Evolutionary conservation across 2,113 vertebrate species (phyloP), one percentile per base, ranked within the genome.

Genomic region (Myrmecophaga tridactyla): DNA sequence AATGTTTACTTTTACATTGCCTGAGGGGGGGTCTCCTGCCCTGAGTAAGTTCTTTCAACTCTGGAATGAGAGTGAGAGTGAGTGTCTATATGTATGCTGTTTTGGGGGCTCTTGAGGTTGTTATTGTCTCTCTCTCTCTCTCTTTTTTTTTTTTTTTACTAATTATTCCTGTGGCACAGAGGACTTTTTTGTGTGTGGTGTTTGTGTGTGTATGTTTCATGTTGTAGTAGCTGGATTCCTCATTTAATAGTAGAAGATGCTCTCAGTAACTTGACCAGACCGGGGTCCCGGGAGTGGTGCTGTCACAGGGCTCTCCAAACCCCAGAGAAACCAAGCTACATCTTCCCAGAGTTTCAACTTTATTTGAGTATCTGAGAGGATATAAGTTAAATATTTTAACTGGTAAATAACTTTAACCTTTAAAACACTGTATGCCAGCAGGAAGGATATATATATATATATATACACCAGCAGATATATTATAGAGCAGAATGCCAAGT

Each of bases 351-450:
- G 4, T 31, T 41, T 92, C 17, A 80, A 8, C 83, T 89, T 92
- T 53, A 69, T 85, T 92, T 89, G 58, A 90, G 39, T 80, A 84
- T 72, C 41, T 43, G 31, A 51, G 14, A 29, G 25, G 21, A 62
- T 60, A 89, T 72, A 90, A n/a, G 20, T 70, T 78, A 78, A 92
- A 4, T 53, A 86, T 82, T 86, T 84, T 78, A 83, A 90, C 18
- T 80, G n/a, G 17, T 39, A 83, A 90, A 21, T 88, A 67, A 13
- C 20, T 70, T 69, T 39, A 93, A 73, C 46, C 25, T 17, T 86
- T 86, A 29, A 90, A 65, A 56, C 53, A 56, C 5, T 56, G 53
- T 20, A 20, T 56, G 53, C 53, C 53, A 56, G 18, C 20, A 21
- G 17, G 5, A 20, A 56, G 53, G 18, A 56, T 56, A 56, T 56